Evolutionary conservation across 1,140 invertebrate genomes (phyloP).

Genomic region (Homarus americanus): DNA sequence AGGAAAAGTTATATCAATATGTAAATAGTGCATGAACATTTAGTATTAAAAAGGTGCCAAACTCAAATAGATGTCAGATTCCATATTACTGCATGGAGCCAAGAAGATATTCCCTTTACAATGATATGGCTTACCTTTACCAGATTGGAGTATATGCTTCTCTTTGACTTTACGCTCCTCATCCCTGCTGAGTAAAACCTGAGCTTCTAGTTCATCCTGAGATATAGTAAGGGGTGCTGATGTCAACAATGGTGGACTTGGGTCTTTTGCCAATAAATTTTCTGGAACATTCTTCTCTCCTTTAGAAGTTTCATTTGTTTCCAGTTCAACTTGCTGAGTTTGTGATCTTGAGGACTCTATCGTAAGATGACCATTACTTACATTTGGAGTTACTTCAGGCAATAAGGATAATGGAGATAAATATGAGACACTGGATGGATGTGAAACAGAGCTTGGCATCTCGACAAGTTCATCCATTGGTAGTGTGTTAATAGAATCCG

Average conservation of each 20-base stretch:
- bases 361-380: neutral
- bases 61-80: too few relatives aligned
- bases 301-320: neutral
- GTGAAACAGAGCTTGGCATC: neutral
- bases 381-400: neutral
- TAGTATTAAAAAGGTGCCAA: too few relatives aligned
- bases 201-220: neutral
- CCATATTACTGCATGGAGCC: too few relatives aligned
- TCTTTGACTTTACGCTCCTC: constrained; percentile 52
- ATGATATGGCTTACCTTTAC: constrained; percentile 31
- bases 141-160: constrained; percentile 33
- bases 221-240: constrained; percentile 21
- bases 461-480: constrained; percentile 17
- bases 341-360: neutral
- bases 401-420: neutral
- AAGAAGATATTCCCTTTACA: neutral
- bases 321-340: constrained; percentile 1
- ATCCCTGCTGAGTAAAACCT: constrained; percentile 30
- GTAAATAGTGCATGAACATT: too few relatives aligned
- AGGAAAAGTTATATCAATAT: too few relatives aligned
- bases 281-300: neutral
- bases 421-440: neutral
- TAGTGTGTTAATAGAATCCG: neutral
- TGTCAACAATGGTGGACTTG: neutral
- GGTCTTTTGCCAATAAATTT: constrained; percentile 8